Percentiles rank a stretch among this genome's conserved stretches.
Conservation (phyloP, 1,140 invertebrate species). For the Drosophila azteca region DNA sequence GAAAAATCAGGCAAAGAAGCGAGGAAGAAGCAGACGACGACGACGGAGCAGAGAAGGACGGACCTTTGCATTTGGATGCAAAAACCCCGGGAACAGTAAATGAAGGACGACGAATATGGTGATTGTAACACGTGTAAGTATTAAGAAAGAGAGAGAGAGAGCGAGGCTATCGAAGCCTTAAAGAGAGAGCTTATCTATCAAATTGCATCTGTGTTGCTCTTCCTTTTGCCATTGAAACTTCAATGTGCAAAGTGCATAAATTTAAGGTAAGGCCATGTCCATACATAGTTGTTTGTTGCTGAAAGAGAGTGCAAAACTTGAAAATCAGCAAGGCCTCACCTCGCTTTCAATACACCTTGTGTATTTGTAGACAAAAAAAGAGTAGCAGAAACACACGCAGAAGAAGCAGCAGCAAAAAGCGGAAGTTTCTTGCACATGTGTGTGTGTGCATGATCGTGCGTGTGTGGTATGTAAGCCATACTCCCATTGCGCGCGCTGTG, state of each 20-base stretch:
- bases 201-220: slow-evolving; percentile 7
- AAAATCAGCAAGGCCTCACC: too few species aligned
- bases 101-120: slow-evolving; percentile 83
- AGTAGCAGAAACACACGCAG: background rate
- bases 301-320: too few species aligned
- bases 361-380: background rate
- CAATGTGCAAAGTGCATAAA: too few species aligned
- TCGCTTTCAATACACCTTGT: background rate
- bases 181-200: slow-evolving; percentile 10
- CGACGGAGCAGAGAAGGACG: slow-evolving; percentile 30
- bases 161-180: background rate
- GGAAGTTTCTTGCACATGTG: slow-evolving; percentile 31
- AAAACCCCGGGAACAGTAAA: slow-evolving; percentile 73
- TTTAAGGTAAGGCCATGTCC: too few species aligned
- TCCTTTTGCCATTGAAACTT: background rate
- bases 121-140: slow-evolving; percentile 84
- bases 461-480: slow-evolving; percentile 15
- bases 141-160: background rate
- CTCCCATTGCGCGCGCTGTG: background rate
- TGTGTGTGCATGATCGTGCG: background rate
- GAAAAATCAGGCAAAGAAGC: too few species aligned
- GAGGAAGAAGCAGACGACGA: slow-evolving; percentile 12
- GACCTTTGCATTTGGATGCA: slow-evolving; percentile 56
- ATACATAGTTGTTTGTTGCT: too few species aligned
- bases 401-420: slow-evolving; percentile 28